Evolutionary conservation across 37 sponge, comb jelly and placozoan genomes (phyloP).

Genomic region (Aplysina aerophoba): DNA sequence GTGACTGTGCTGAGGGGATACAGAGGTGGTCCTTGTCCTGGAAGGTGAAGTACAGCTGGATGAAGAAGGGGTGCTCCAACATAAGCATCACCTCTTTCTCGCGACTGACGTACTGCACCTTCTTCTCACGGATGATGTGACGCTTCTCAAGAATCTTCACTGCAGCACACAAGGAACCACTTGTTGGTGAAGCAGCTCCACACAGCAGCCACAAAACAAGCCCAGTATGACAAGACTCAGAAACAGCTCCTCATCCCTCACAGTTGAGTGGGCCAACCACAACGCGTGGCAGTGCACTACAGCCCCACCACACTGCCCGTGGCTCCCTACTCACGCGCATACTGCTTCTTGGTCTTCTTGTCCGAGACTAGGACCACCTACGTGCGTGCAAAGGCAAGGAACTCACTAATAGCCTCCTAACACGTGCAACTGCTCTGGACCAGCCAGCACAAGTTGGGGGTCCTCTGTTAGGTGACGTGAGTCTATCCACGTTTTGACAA

Average conservation of each 20-base stretch:
- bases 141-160: slow-evolving; percentile 95
- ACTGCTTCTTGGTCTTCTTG: slow-evolving; percentile 71
- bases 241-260: too few species aligned
- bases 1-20: slow-evolving; percentile 65
- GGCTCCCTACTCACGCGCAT: slow-evolving; percentile 61
- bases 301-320: too few species aligned
- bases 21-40: slow-evolving; percentile 93
- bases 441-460: background rate
- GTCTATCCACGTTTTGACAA: too few species aligned
- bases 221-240: too few species aligned
- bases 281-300: too few species aligned
- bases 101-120: slow-evolving; percentile 89
- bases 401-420: background rate
- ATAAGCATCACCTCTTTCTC: slow-evolving; percentile 88
- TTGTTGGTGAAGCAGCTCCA: too few species aligned
- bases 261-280: too few species aligned
- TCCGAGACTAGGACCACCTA: slow-evolving; percentile 78
- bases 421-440: too few species aligned
- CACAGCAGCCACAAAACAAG: too few species aligned
- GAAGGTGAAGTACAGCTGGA: slow-evolving; percentile 95
- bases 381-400: background rate
- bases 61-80: slow-evolving; percentile 90
- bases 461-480: too few species aligned
- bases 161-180: too few species aligned
- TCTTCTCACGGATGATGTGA: slow-evolving; percentile 94